Evolutionary conservation across 2,113 vertebrate genomes (phyloP).

Genomic region (Mandrillus leucophaeus): DNA sequence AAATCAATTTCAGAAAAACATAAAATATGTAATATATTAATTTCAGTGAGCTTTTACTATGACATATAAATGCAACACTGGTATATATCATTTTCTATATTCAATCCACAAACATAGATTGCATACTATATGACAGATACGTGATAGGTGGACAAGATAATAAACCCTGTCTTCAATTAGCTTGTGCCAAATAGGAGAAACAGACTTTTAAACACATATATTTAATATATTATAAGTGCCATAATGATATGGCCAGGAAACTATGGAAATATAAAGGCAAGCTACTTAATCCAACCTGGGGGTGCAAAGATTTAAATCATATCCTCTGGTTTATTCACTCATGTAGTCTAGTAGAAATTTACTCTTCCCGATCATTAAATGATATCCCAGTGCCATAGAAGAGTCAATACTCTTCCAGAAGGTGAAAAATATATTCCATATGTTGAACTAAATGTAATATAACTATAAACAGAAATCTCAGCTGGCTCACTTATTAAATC

Average conservation of each 20-base stretch:
- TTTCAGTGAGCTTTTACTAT: neutral
- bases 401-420: constrained; percentile 47
- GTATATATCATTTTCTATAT: neutral
- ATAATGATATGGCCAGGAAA: neutral
- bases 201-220: neutral
- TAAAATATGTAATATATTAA: neutral
- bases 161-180: neutral
- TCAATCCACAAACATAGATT: neutral
- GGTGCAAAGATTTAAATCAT: neutral
- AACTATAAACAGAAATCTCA: constrained; percentile 52
- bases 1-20: constrained; percentile 38
- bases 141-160: neutral
- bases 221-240: neutral
- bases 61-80: neutral
- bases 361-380: constrained; percentile 39
- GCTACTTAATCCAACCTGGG: neutral
- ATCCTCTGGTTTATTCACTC: neutral
- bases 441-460: constrained; percentile 46
- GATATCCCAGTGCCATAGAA: constrained; percentile 54
- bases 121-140: neutral
- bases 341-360: constrained; percentile 5
- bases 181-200: neutral
- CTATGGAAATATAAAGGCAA: neutral
- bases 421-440: constrained; percentile 61
- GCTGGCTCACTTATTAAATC: constrained; percentile 31